phyloP scores from a whole-genome alignment of 1,140 invertebrate genomes.

The Leptinotarsa defecta region DNA sequence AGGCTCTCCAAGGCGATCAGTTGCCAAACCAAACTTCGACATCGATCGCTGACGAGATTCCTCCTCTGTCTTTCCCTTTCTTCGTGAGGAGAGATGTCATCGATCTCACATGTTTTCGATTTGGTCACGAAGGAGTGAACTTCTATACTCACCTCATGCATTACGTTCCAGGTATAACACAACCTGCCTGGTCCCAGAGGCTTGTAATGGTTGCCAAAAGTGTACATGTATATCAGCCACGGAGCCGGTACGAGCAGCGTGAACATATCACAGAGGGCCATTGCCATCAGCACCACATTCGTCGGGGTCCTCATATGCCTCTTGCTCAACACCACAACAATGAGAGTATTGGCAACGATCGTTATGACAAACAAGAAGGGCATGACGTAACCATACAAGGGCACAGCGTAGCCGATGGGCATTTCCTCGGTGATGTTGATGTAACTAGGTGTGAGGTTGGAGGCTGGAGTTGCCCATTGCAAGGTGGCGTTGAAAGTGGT shows the following conservation, averaged over 20 bases:
- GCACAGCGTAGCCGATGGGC: conserved; percentile 70
- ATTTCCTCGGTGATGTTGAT: conserved; percentile 69
- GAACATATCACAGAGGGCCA: conserved; percentile 92
- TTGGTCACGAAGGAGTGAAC: not conserved
- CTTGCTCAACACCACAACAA: conserved; percentile 78
- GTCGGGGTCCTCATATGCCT: conserved; percentile 82
- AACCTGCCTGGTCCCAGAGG: conserved; percentile 72
- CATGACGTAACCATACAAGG: conserved; percentile 78
- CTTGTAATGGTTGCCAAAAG: conserved; percentile 82
- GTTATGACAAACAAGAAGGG: conserved; percentile 86
- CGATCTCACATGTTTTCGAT: no score
- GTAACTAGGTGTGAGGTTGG: conserved; percentile 13
- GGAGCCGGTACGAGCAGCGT: conserved; percentile 83
- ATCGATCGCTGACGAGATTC: no score
- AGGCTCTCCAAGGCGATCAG: no score
- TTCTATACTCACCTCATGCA: conserved; percentile 72
- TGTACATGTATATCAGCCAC: conserved; percentile 89
- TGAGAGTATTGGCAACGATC: conserved; percentile 87
- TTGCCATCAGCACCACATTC: conserved; percentile 84
- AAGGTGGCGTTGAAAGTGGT: not conserved
- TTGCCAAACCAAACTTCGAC: no score
- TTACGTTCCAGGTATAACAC: conserved; percentile 78
- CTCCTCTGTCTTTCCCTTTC: no score
- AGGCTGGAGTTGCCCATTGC: not conserved
- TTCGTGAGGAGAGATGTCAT: no score